phyloP scores from a whole-genome alignment of 2,113 vertebrate genomes.

The Macroglossus sobrinus region DNA sequence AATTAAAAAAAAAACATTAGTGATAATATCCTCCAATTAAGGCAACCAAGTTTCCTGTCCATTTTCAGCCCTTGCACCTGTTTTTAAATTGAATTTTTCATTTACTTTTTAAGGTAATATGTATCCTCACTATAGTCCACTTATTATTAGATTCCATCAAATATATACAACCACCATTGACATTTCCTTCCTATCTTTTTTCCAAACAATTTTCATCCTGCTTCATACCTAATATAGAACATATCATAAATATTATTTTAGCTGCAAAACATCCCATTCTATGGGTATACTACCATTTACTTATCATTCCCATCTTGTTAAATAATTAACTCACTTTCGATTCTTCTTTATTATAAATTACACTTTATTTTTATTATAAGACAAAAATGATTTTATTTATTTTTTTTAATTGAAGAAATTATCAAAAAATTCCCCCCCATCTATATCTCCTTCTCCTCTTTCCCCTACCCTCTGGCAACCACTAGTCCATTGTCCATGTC shows the following conservation, averaged over 20 bases:
- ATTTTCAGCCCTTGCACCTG: neutral
- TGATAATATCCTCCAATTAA: neutral
- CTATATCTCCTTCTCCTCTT: too few relatives aligned
- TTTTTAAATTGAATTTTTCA: neutral
- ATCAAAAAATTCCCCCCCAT: too few relatives aligned
- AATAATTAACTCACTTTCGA: neutral
- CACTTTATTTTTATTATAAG: neutral
- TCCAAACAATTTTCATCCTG: neutral
- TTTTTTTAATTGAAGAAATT: too few relatives aligned
- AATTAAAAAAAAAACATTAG: neutral
- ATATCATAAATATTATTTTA: neutral
- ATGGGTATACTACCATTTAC: neutral
- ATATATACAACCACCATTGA: neutral
- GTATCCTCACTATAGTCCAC: neutral
- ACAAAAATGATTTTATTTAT: too few relatives aligned
- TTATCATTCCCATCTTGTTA: neutral
- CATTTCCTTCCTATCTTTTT: neutral
- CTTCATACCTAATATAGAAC: neutral
- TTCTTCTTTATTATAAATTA: constrained; percentile 30
- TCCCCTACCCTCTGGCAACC: too few relatives aligned
- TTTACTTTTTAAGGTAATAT: neutral
- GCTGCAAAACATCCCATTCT: neutral
- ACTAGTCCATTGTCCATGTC: too few relatives aligned
- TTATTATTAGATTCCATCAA: neutral
- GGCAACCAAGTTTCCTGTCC: neutral